phyloP scores from a whole-genome alignment of 2,113 vertebrate species.

The Myotis davidii region DNA sequence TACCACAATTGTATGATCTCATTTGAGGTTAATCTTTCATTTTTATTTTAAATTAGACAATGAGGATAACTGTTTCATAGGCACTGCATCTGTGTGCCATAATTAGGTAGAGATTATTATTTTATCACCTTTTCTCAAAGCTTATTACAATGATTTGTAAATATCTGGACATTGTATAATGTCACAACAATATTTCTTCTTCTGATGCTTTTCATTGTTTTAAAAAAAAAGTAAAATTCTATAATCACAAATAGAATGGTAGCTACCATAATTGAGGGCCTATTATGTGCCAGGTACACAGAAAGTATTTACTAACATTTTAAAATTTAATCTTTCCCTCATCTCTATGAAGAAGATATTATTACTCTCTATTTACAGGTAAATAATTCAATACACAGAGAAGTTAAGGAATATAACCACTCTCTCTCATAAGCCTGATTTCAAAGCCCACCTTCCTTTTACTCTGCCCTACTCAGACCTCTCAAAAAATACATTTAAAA shows the following conservation, averaged over 20 bases:
- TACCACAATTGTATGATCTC: not conserved
- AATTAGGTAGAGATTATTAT: constrained; percentile 5
- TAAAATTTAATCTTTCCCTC: not conserved
- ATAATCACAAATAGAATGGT: not conserved
- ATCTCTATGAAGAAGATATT: not conserved
- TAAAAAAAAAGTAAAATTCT: constrained; percentile 3
- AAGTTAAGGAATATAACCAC: not conserved
- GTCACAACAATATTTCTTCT: not conserved
- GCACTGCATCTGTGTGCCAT: not conserved
- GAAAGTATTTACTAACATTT: not conserved
- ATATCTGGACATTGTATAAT: not conserved
- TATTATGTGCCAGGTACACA: not conserved
- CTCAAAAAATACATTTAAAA: constrained; percentile 5
- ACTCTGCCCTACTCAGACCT: not conserved
- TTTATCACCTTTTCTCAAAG: constrained; percentile 39
- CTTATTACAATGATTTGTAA: not conserved
- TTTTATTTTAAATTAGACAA: constrained; percentile 24
- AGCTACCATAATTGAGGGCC: not conserved
- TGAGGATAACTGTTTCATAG: not conserved
- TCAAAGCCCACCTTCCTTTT: not conserved
- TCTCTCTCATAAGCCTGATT: not conserved
- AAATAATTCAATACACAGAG: not conserved
- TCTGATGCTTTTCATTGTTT: not conserved
- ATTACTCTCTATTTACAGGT: not conserved
- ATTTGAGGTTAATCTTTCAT: not conserved